Percentiles rank a stretch among this genome's conserved stretches.
phyloP scores from a whole-genome alignment of 2,888 invertebrate species.

The Xanthorhoe designata region DNA sequence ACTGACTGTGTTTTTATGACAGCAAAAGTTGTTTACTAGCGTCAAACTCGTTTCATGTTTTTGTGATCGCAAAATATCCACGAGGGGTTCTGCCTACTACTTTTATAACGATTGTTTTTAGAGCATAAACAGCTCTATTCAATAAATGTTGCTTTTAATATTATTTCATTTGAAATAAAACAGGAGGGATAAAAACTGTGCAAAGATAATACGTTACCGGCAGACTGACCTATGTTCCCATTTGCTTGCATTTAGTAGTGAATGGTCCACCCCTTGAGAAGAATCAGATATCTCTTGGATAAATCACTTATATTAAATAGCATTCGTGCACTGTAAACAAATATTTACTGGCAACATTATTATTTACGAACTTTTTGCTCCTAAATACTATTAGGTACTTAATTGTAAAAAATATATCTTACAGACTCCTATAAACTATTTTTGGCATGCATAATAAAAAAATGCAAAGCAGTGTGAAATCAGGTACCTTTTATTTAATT shows the following conservation, averaged over 20 bases:
- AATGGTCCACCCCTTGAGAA: conserved; percentile 4
- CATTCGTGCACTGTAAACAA: conserved; percentile 11
- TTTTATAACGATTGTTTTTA: conserved; percentile 47
- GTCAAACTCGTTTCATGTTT: conserved; percentile 51
- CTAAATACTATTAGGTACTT: conserved; percentile 44
- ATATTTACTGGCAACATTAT: conserved; percentile 15
- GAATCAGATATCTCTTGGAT: neutral
- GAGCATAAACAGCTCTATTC: conserved; percentile 40
- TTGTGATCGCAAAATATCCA: conserved; percentile 49
- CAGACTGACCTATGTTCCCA: conserved; percentile 3
- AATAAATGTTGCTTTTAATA: neutral
- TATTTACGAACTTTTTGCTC: conserved; percentile 19
- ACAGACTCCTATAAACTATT: conserved; percentile 79
- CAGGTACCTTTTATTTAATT: conserved; percentile 60
- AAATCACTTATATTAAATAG: conserved; percentile 1
- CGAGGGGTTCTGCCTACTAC: conserved; percentile 40
- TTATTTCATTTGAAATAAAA: neutral
- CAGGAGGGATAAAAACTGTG: neutral
- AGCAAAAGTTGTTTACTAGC: conserved; percentile 57
- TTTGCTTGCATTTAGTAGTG: neutral
- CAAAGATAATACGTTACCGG: conserved; percentile 4
- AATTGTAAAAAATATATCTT: conserved; percentile 55
- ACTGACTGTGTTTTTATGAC: conserved; percentile 63
- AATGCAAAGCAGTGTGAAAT: conserved; percentile 83
- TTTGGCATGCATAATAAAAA: conserved; percentile 82